These are phyloP conservation scores for Cisticola juncidis DNA, from an alignment of 2,113 vertebrate genomes.

Conservation along the genomic window DNA sequence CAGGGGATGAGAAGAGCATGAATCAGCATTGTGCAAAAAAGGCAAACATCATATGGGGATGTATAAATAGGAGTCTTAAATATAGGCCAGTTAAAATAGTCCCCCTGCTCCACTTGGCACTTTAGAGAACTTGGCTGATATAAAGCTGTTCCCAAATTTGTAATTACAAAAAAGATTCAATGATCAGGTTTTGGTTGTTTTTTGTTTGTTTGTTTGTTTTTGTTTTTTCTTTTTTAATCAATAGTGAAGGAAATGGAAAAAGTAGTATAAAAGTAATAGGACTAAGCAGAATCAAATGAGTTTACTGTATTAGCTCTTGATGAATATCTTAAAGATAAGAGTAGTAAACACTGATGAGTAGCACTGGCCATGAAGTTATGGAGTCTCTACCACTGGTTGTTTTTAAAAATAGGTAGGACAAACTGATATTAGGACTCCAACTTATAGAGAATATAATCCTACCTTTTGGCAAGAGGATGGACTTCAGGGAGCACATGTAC, in stretches of 20 bases:
- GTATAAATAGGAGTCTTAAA: conserved; percentile 29
- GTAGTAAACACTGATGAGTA: background rate
- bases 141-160: background rate
- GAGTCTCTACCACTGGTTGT: background rate
- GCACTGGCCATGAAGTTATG: background rate
- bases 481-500: background rate
- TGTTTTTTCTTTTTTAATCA: background rate
- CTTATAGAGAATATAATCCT: background rate
- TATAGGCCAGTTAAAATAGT: conserved; percentile 20
- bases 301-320: background rate
- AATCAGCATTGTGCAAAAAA: conserved; percentile 37
- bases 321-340: background rate
- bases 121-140: background rate
- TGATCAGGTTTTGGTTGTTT: background rate
- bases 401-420: background rate
- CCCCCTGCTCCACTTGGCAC: background rate
- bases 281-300: background rate
- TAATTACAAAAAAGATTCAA: background rate
- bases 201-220: too few relatives aligned
- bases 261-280: background rate
- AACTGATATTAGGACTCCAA: background rate
- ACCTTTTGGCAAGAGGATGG: background rate
- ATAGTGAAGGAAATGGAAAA: background rate
- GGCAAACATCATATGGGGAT: background rate
- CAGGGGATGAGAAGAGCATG: background rate